Conservation (phyloP, 2,888 invertebrate genomes). For the Poecilobothrus nobilitatus region DNA sequence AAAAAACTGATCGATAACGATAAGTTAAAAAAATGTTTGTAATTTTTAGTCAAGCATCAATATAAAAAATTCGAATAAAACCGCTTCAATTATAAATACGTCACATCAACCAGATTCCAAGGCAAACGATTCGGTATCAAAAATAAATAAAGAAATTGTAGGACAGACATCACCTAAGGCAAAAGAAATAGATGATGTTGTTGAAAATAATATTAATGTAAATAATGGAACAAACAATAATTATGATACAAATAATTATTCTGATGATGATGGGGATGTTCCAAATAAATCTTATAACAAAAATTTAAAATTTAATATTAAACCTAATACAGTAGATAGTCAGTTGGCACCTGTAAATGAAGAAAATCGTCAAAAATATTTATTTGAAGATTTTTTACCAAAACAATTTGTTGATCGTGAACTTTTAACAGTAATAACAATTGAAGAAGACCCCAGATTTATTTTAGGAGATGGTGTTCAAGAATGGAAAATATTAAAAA, state of each 20-base stretch:
- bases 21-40: no score
- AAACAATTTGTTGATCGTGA: constrained; percentile 33
- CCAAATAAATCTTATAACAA: no score
- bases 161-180: no score
- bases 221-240: constrained; percentile 12
- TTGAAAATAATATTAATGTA: neutral
- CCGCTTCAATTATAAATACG: no score
- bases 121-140: no score
- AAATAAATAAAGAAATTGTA: no score
- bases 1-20: no score
- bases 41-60: no score
- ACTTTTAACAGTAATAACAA: constrained; percentile 31
- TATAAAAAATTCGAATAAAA: no score
- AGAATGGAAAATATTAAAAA: constrained; percentile 34
- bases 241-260: neutral
- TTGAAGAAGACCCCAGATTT: constrained; percentile 36
- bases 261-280: neutral
- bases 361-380: constrained; percentile 30
- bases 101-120: no score
- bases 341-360: constrained; percentile 21
- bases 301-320: constrained; percentile 24
- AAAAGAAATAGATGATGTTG: constrained; percentile 14
- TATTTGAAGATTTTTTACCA: constrained; percentile 25
- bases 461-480: constrained; percentile 30
- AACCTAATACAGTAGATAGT: constrained; percentile 25